These are phyloP conservation scores for Leptosomus discolor DNA, from an alignment of 2,113 vertebrate genomes.

Conservation along the genomic window DNA sequence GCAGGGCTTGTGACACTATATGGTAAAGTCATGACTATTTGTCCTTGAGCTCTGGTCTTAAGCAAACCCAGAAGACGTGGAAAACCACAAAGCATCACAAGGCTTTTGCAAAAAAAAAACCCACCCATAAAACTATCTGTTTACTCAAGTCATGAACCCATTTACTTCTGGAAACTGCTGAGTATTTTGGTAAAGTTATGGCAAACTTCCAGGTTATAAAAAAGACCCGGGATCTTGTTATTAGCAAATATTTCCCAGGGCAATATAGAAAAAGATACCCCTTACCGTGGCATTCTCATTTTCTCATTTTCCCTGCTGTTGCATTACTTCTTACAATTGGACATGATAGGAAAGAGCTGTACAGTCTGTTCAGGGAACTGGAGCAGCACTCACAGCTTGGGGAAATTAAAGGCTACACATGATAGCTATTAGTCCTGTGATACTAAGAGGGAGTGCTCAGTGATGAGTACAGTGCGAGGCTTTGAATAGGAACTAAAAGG, in stretches of 20 bases:
- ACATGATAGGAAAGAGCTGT: background rate
- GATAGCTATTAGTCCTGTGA: background rate
- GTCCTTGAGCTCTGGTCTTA: background rate
- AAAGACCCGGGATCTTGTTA: background rate
- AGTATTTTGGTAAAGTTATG: background rate
- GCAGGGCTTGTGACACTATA: background rate
- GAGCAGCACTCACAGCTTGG: background rate
- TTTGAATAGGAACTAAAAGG: background rate
- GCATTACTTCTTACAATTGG: background rate
- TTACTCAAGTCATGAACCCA: background rate
- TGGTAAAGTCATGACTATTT: background rate
- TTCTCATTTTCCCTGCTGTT: background rate
- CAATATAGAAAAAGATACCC: background rate
- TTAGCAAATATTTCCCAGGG: background rate
- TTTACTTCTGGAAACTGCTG: background rate
- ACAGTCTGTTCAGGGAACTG: background rate
- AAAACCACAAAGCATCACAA: constrained; percentile 26
- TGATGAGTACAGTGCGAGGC: background rate
- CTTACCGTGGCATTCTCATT: background rate
- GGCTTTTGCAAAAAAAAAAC: background rate
- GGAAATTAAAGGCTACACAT: background rate
- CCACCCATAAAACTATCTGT: background rate
- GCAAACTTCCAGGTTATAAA: background rate
- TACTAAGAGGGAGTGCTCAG: background rate
- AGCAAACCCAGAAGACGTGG: background rate